Base-by-base conservation (phyloP, 2,888 invertebrate genomes). In the Crepidodera aurea region DNA sequence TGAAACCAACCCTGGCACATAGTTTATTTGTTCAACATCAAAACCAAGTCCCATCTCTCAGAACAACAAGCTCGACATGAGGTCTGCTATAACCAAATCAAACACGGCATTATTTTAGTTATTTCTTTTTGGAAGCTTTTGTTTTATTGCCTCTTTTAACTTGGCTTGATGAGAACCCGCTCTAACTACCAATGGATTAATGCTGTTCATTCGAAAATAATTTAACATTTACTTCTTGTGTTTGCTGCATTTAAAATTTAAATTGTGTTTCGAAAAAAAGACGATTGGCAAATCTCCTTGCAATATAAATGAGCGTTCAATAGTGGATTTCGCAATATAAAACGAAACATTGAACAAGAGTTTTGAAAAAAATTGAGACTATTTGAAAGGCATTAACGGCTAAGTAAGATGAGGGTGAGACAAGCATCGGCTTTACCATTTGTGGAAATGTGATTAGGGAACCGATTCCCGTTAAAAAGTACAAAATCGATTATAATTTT, bases 131-230 rank as follows among this genome's bases (percentile, higher is more conserved):
- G 67, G 51, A 66, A 57, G 67, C 68, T 66, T 74, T 73, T 74
- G 71, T 58, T 71, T 73, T 73, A 72, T 71, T 67, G 71, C 59
- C 67, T 64, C 59, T 62, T 69, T 71, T 66, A 68, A 68, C 68
- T 67, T 15, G 46, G 18, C 57, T 68, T 69, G 71, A 72, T 70
- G 70, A 68, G 72, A 70, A 69, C 53, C 34, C 65, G 59, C 66
- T 60, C 51, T 54, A 61, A 63, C 63, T 55, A 57, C 34, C 48
- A 39, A 13, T 22, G 27, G 27, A 25, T 57, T 56, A 37, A 48
- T 29, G 48, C n/a, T 40, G 22, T 53, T 53, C 13, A 25, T 53
- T 53, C 15, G 15, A 16, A 54, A 32, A 29, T 16, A 42, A 40
- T 54, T 27, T 40, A 37, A 13, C 15, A 27, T 48, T 48, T 54